Evolutionary conservation across 2,888 invertebrate genomes (phyloP).

Genomic region (Sicus ferrugineus): DNA sequence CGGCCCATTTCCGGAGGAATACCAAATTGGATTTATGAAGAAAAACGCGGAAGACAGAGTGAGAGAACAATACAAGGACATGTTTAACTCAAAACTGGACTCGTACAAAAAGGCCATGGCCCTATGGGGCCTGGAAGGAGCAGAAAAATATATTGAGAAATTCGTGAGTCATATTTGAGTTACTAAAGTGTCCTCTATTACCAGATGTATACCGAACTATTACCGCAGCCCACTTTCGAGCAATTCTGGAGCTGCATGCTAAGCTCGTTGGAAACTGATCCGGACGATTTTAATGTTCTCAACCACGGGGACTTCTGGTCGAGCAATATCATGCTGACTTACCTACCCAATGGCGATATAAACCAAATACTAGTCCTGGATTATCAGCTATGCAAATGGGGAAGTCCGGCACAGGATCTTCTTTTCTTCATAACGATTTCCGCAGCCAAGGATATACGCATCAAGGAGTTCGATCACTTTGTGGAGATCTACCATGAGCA

Average conservation of each 20-base stretch:
- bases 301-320: constrained; percentile 60
- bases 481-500: constrained; percentile 55
- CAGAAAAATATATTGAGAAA: constrained; percentile 47
- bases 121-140: constrained; percentile 49
- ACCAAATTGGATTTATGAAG: constrained; percentile 46
- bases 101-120: constrained; percentile 47
- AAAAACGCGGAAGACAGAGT: constrained; percentile 18
- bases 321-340: constrained; percentile 58
- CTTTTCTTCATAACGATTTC: constrained; percentile 54
- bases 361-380: constrained; percentile 53
- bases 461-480: constrained; percentile 56
- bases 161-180: constrained; percentile 49
- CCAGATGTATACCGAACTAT: neutral
- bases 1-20: constrained; percentile 48
- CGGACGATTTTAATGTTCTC: constrained; percentile 51
- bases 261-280: constrained; percentile 39
- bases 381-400: constrained; percentile 58
- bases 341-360: constrained; percentile 45
- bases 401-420: constrained; percentile 55
- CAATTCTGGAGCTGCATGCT: constrained; percentile 45
- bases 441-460: constrained; percentile 47
- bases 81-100: neutral
- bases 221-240: constrained; percentile 47
- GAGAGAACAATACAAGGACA: constrained; percentile 18
- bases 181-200: neutral